Conservation (phyloP, 1,140 invertebrate genomes). For the Calosoma granatense region DNA sequence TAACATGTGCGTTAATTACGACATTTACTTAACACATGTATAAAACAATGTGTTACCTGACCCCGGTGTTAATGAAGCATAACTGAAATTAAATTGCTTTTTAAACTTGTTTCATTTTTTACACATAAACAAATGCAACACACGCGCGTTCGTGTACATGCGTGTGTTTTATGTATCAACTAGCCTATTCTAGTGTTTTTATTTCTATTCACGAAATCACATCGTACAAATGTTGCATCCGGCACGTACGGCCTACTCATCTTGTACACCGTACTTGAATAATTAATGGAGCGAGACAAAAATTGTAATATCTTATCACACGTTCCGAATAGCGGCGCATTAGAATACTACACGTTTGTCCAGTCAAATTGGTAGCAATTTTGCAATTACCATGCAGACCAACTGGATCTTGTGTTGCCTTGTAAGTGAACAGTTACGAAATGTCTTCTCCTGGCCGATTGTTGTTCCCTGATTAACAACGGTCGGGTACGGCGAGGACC, state of each 20-base stretch:
- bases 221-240: neutral
- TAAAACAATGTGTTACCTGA: too few species aligned
- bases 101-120: neutral
- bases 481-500: neutral
- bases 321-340: too few species aligned
- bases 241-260: too few species aligned
- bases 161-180: neutral
- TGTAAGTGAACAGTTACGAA: neutral
- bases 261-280: neutral
- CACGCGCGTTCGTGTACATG: too few species aligned
- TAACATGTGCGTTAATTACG: too few species aligned
- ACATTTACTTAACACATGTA: too few species aligned
- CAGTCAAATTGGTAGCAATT: conserved; percentile 3
- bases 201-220: too few species aligned
- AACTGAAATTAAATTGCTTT: too few species aligned
- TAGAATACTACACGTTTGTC: neutral
- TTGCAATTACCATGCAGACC: conserved; percentile 1
- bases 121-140: too few species aligned
- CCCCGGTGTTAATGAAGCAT: neutral
- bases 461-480: neutral
- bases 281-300: neutral
- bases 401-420: neutral
- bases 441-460: neutral
- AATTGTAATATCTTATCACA: neutral
- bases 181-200: neutral